Evolutionary conservation across 2,797 vertebrate genomes (phyloP).

Genomic region (Propithecus perrieri): DNA sequence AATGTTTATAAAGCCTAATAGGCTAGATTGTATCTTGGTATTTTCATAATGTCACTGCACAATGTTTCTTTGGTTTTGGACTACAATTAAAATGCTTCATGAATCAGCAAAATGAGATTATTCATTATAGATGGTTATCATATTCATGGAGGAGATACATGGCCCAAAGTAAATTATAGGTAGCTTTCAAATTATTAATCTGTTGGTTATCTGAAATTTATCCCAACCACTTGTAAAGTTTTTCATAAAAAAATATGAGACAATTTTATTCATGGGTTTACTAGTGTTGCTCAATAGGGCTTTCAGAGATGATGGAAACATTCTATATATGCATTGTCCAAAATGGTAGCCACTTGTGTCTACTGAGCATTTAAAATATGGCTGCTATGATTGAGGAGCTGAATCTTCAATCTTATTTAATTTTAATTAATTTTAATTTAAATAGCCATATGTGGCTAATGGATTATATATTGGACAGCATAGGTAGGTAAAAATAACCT

Average conservation of each 20-base stretch:
- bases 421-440: conserved; percentile 36
- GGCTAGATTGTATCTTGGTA: not conserved
- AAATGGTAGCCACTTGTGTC: not conserved
- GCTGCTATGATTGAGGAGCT: not conserved
- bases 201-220: not conserved
- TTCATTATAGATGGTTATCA: not conserved
- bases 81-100: not conserved
- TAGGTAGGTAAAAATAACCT: not conserved
- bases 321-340: not conserved
- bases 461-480: not conserved
- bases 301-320: not conserved
- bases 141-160: not conserved
- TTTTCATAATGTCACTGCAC: not conserved
- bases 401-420: not conserved
- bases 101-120: not conserved
- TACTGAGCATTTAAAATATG: not conserved
- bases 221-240: not conserved
- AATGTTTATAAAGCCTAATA: not conserved
- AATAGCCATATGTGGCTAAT: not conserved
- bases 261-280: not conserved
- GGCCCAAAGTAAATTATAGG: not conserved
- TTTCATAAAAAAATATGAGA: not conserved
- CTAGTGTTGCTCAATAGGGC: not conserved
- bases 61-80: not conserved
- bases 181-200: conserved; percentile 34